Base-by-base conservation (phyloP, 2,888 invertebrate species). In the Orthonychiurus folsomi region DNA sequence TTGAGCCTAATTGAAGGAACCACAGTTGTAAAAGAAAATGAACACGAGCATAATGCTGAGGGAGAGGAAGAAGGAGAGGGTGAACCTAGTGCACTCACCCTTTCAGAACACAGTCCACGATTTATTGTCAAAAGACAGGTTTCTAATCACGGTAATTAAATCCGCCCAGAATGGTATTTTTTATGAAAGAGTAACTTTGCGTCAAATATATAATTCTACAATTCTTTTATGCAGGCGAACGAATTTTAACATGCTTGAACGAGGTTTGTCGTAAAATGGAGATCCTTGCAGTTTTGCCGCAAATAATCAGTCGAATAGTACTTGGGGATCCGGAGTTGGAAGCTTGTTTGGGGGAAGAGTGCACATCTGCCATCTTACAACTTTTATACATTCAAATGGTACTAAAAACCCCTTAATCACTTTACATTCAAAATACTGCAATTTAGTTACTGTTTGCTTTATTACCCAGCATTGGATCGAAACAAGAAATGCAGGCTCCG, bases 331-430 rank as follows among this genome's bases (percentile, higher is more conserved):
- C 24, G 2, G 61, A 64, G 12, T 28, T 64, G 54, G 63, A 63
- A 50, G 21, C 50, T 3, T 28, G 57, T 48, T 20, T 64, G 20
- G 61, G 61, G 0, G 20, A 37, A 5, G 64, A 61, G 26, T 59
- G 54, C 47, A 54, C 57, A 1, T 55, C 53, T 12, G 57, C 64
- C 23, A 58, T 64, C 37, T 21, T 64, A 21, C 64, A 61, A 24
- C 61, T 64, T 1, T 24, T 64, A 5, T 61, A 57, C 28, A 61
- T 61, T 21, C 61, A 64, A 61, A 58, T 57, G 60, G 63, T 63
- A 27, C 47, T n/a, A 15, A 52, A 12, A 12, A 5, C n/a, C 5
- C n/a, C 5, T 20, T 52, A 52, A 52, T 52, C 21, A 12, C 52
- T 5, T 9, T 47, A 47, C 47, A 47, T 47, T 47, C 9, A 47